Base-by-base conservation (phyloP, 2,113 vertebrate genomes). In the Camelus bactrianus region DNA sequence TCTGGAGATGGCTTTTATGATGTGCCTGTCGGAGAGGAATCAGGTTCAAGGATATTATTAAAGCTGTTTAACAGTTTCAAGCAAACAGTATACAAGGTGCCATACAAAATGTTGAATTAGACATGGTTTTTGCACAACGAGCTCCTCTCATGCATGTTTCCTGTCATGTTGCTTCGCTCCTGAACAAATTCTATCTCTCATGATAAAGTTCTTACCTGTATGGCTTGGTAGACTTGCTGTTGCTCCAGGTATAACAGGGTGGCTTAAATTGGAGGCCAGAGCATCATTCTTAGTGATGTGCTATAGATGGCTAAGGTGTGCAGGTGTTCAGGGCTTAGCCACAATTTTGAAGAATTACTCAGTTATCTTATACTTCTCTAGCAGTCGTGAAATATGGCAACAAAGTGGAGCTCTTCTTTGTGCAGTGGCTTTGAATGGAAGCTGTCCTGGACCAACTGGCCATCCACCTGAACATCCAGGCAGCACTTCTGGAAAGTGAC, bases 1-100 rank as follows among this genome's bases (percentile, higher is more conserved):
- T 97, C 95, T 90, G 83, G 97, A 96, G 79, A 56, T 94, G 60
- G 89, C 75, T 92, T 96, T 97, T 96, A 84, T 97, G 91, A 93
- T 85, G 48, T 92, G 52, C 65, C 84, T 94, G 48, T 88, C 4
- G 6, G 73, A 94, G 92, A 95, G 90, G 79, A 98, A 79, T 79
- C 54, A 87, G 89, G 92, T 95, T 97, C 92, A 97, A 97, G 91
- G 92, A 94, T 97, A 85, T 97, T 96, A 97, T 97, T 96, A 96
- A 97, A 91, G 83, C 96, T 84, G 89, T 96, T 96, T 96, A 88
- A 81, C 97, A 87, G 35, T 88, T 97, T 95, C 84, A 95, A 89
- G 91, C n/a, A 75, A 75, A 50, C 95, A 84, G 89, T 79, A 52
- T 82, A 65, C 75, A 93, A 92, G 75, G 42, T 92, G 77, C 79